Evolutionary conservation across 2,797 vertebrate genomes (phyloP).

Genomic region (Perdix hodgsoniae): DNA sequence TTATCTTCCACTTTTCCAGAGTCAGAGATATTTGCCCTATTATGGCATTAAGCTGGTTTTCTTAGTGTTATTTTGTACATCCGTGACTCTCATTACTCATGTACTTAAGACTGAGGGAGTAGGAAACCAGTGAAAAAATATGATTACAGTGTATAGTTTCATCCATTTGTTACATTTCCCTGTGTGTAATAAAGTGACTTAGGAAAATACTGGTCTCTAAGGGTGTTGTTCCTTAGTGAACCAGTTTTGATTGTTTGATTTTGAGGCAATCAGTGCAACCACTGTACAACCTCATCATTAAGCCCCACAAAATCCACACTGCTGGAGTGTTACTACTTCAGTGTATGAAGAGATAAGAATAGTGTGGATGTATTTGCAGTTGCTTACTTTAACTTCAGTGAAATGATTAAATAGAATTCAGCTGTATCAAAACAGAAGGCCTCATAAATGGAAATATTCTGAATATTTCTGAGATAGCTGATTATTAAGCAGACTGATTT

Average conservation of each 20-base stretch:
- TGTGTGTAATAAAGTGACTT: neutral
- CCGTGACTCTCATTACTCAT: neutral
- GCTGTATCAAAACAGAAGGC: neutral
- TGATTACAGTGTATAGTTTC: neutral
- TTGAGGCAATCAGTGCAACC: neutral
- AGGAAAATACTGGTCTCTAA: neutral
- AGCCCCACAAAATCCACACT: neutral
- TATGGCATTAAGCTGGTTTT: neutral
- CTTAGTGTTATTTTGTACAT: neutral
- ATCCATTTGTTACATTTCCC: neutral
- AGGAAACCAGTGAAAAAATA: neutral
- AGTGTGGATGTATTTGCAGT: neutral
- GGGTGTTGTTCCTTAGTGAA: neutral
- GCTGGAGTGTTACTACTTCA: neutral
- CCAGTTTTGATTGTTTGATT: neutral
- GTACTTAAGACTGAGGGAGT: neutral
- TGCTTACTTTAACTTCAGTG: neutral
- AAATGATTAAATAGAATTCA: neutral
- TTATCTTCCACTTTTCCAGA: neutral
- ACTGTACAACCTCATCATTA: neutral
- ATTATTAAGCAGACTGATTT: neutral
- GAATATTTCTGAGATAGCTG: neutral
- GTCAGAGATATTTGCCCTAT: neutral
- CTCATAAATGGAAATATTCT: neutral
- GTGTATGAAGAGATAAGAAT: neutral